Percentiles rank a stretch among this genome's conserved stretches.
Conservation (phyloP, 2,797 vertebrate species). For the Ataeniobius toweri region DNA sequence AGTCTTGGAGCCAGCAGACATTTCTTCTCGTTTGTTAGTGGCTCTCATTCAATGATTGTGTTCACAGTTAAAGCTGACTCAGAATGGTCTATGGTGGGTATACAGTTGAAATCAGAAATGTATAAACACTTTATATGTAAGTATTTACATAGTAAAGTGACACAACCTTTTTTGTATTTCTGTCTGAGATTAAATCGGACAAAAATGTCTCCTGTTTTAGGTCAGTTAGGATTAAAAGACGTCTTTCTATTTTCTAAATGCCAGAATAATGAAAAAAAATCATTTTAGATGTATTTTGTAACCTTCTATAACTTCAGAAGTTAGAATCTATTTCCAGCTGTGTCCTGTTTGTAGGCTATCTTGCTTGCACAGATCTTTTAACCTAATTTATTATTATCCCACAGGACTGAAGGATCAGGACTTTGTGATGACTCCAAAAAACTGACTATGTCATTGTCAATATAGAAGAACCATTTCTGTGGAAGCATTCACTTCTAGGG, state of each 20-base stretch:
- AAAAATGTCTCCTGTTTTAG: background rate
- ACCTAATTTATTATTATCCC: background rate
- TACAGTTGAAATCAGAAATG: background rate
- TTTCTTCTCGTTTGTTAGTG: constrained; percentile 21
- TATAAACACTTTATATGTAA: background rate
- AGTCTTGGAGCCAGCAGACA: constrained; percentile 22
- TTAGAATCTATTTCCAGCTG: background rate
- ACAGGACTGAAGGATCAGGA: background rate
- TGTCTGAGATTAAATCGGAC: background rate
- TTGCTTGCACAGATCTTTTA: too few relatives aligned
- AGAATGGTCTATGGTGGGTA: constrained; percentile 54
- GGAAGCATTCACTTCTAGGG: too few relatives aligned
- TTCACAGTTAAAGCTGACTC: constrained; percentile 17
- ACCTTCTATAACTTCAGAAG: background rate
- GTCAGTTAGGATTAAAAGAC: background rate
- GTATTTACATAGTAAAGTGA: background rate
- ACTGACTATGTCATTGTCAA: too few relatives aligned
- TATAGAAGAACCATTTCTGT: too few relatives aligned
- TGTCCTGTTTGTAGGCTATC: too few relatives aligned
- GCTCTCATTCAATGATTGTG: constrained; percentile 19
- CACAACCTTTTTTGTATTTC: background rate
- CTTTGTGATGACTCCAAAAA: background rate
- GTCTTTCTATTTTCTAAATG: background rate
- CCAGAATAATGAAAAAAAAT: background rate
- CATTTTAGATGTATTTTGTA: background rate